Base-by-base conservation (phyloP, 92 coral and sea anemone species). In the Palythoa grandis region DNA sequence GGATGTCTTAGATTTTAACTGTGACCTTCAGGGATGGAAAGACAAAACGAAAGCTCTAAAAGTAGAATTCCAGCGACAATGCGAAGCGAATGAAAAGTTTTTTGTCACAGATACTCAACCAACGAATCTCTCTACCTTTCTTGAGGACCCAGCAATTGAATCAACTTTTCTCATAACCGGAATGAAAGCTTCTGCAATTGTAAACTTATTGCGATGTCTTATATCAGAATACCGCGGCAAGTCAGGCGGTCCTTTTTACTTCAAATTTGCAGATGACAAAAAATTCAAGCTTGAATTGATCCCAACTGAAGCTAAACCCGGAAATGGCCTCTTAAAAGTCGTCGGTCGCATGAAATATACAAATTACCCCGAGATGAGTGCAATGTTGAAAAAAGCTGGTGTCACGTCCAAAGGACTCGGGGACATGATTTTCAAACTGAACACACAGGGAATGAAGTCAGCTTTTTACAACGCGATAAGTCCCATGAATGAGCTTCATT, bases 401-500 rank as follows among this genome's bases (percentile, higher is more conserved):
- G 98, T 94, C 5, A 94, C 98, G 3, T 86, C 89, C 69, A 94
- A 94, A 53, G 98, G 98, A 1, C 87, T 94, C 58, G 98, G 98
- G 10, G 92, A 93, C 19, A 94, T 94, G 98, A 86, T 91, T 20
- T 80, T 82, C 60, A 94, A 92, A 80, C 85, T 94, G 19, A 94
- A 94, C 86, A 94, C 95, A 5, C 87, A 84, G 40, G 98, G 98
- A 1, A 91, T 94, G 86, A 94, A 87, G 84, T 92, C 98, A 16
- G 98, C 98, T 15, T 84, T 94, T 76, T 90, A 90, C 60, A 94
- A 94, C 76, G 91, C 95, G n/a, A 92, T 94, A 47, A 94, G 98
- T 72, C 98, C 98, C 14, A 92, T 94, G 90, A 94, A 94, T 71
- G 98, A 94, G 91, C 88, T 94, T 5, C 98, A 94, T 76, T 94